A percentile compares a stretch with the other conserved stretches of the same genome.
Evolutionary conservation across 2,888 invertebrate genomes (phyloP).

Genomic region (Nymphalis polychloros): DNA sequence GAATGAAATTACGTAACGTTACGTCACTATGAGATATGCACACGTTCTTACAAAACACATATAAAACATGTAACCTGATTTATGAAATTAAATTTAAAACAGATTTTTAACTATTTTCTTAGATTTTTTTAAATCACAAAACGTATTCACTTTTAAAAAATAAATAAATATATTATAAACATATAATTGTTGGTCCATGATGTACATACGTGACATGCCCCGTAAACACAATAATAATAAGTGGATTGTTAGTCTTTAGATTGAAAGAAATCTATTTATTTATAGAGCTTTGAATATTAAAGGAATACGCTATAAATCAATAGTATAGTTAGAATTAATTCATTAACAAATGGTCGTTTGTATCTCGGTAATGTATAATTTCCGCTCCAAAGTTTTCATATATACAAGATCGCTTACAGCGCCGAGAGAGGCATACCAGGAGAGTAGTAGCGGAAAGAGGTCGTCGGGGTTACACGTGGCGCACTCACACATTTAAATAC

Average conservation of each 20-base stretch:
- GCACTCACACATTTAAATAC: conserved; percentile 56
- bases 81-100: neutral
- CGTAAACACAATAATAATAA: neutral
- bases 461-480: conserved; percentile 49
- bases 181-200: too few species aligned
- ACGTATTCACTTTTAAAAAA: neutral
- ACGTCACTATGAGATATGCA: conserved; percentile 6
- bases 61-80: neutral
- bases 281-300: neutral
- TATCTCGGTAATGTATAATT: neutral
- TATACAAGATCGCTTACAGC: conserved; percentile 53
- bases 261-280: neutral
- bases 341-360: neutral
- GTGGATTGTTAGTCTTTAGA: neutral
- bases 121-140: neutral
- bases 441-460: conserved; percentile 40
- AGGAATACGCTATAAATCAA: neutral
- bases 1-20: conserved; percentile 27
- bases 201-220: neutral
- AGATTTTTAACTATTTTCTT: neutral
- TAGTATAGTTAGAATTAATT: neutral
- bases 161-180: neutral
- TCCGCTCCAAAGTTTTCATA: conserved; percentile 43
- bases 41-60: neutral
- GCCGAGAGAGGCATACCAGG: conserved; percentile 48